Evolutionary conservation across 2,888 invertebrate species (phyloP).

Genomic region (Conistra vaccinii): DNA sequence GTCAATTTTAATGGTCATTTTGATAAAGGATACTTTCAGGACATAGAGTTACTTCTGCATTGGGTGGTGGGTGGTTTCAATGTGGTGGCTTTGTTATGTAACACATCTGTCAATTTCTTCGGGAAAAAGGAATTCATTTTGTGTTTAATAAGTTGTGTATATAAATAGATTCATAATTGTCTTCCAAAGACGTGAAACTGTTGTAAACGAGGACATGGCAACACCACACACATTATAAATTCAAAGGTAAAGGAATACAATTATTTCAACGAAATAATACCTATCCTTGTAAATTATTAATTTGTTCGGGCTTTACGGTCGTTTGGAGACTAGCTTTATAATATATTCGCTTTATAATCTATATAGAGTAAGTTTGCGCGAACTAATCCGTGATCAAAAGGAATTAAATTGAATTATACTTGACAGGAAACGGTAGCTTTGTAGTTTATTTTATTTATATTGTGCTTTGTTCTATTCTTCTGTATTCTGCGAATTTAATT

Average conservation of each 20-base stretch:
- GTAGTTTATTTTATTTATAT: slow-evolving; percentile 29
- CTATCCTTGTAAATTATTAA: slow-evolving; percentile 2
- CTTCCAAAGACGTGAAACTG: neutral
- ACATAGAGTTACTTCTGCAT: too few species aligned
- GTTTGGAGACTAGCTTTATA: neutral
- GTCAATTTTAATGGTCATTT: slow-evolving; percentile 8
- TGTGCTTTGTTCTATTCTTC: neutral
- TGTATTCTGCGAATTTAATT: slow-evolving; percentile 2
- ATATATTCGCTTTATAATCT: slow-evolving; percentile 10
- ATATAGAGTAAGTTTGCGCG: slow-evolving; percentile 17
- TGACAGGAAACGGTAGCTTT: slow-evolving; percentile 17
- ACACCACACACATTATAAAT: neutral
- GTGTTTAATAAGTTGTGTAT: neutral
- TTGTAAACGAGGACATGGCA: neutral
- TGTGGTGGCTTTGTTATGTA: neutral
- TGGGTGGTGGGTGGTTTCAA: neutral
- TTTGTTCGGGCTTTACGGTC: neutral
- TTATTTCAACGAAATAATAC: slow-evolving; percentile 13
- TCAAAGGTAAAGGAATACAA: neutral
- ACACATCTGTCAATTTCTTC: neutral
- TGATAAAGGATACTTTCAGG: neutral
- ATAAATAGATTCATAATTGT: neutral
- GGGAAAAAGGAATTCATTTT: neutral
- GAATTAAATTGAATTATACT: slow-evolving; percentile 34
- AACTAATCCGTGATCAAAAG: slow-evolving; percentile 32